Evolutionary conservation across 1,140 invertebrate genomes (phyloP).

Genomic region (Triops cancriformis): DNA sequence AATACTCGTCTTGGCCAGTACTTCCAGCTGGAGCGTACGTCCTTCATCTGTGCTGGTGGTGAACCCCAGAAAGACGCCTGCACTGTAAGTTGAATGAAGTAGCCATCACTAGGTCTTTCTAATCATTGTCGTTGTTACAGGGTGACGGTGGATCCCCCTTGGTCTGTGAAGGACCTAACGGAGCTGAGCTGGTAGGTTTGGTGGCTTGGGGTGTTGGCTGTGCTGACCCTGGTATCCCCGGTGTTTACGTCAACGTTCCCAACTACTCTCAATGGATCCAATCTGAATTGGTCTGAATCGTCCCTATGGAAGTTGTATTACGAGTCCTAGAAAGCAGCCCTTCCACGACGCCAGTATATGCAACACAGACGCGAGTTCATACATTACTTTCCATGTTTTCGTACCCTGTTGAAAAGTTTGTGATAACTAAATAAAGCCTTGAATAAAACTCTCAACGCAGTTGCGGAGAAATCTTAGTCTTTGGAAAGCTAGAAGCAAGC

Average conservation of each 20-base stretch:
- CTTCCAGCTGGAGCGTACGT: slow-evolving; percentile 52
- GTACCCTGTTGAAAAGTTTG: neutral
- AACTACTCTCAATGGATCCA: slow-evolving; percentile 54
- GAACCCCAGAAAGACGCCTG: slow-evolving; percentile 67
- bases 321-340: neutral
- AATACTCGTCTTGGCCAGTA: slow-evolving; percentile 53
- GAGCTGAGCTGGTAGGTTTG: slow-evolving; percentile 54
- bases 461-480: neutral
- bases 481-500: too few species aligned
- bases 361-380: neutral
- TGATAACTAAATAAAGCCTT: neutral
- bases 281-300: slow-evolving; percentile 24
- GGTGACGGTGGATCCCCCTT: slow-evolving; percentile 67
- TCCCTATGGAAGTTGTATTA: neutral
- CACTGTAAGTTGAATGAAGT: slow-evolving; percentile 44
- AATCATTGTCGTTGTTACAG: slow-evolving; percentile 39
- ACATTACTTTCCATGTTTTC: neutral
- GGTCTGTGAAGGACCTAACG: slow-evolving; percentile 51
- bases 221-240: slow-evolving; percentile 52
- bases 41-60: slow-evolving; percentile 68
- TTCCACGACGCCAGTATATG: neutral
- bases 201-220: slow-evolving; percentile 66
- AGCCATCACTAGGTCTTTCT: neutral
- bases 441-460: neutral
- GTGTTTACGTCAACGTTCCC: slow-evolving; percentile 57